Evolutionary conservation across 2,797 vertebrate species (phyloP).

Genomic region (Gymnoscopelus braueri): DNA sequence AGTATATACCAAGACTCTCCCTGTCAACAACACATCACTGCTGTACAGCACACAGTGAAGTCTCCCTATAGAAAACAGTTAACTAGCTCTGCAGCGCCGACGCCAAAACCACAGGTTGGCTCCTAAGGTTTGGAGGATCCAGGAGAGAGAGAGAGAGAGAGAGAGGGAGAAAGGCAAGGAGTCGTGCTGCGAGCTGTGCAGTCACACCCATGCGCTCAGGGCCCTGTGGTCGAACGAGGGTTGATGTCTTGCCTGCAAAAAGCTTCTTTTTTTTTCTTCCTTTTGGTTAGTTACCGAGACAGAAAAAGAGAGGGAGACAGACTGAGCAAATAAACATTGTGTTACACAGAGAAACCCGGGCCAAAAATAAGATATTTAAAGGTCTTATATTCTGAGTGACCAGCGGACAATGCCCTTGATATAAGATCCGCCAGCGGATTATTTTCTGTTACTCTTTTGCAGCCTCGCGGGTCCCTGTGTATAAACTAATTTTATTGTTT

Average conservation of each 20-base stretch:
- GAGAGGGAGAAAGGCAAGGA: constrained; percentile 68
- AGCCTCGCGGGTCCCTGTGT: constrained; percentile 25
- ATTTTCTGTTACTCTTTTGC: constrained; percentile 45
- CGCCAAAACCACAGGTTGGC: constrained; percentile 87
- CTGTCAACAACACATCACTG: neutral
- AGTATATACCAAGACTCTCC: too few relatives aligned
- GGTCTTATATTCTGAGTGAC: constrained; percentile 37
- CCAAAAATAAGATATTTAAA: constrained; percentile 52
- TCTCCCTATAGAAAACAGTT: constrained; percentile 5
- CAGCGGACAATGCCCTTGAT: constrained; percentile 35
- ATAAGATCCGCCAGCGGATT: constrained; percentile 33
- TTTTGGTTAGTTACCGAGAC: constrained; percentile 30
- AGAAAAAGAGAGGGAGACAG: constrained; percentile 9
- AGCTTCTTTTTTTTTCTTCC: neutral
- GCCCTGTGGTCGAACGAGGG: constrained; percentile 30
- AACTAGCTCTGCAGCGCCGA: constrained; percentile 82
- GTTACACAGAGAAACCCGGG: constrained; percentile 10
- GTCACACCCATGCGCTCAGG: constrained; percentile 84
- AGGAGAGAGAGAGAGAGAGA: constrained; percentile 46
- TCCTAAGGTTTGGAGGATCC: constrained; percentile 74
- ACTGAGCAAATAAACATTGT: constrained; percentile 27
- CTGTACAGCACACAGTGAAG: neutral
- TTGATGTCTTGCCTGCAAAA: constrained; percentile 13
- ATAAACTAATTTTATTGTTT: constrained; percentile 35
- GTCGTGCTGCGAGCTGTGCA: constrained; percentile 79